Evolutionary conservation across 1,140 invertebrate genomes (phyloP), one percentile per base, ranked within the genome.

Genomic region (Drosophila bocki): DNA sequence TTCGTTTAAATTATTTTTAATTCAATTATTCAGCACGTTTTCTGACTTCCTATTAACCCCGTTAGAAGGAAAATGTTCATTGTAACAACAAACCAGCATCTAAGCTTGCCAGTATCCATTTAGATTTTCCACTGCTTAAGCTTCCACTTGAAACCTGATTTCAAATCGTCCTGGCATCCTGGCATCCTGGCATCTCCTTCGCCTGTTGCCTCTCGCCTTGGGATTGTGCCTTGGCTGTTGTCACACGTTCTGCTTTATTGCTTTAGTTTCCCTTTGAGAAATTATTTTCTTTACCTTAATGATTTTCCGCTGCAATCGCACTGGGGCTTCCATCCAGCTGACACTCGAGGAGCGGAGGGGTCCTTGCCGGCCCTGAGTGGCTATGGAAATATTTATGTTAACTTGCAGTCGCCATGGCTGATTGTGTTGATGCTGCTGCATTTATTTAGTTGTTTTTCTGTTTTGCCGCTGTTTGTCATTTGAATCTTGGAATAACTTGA

Each of bases 371-470:
- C 11, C 29, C 41, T 22, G 51, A 64, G 51, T 75, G 62, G 58
- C 75, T 60, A 48, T 61, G 60, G 41, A 80, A 81, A 77, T 85
- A 85, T 84, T 80, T 84, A 35, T 80, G 56, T 65, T 79, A 51
- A 41, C 82, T 82, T 54, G 65, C 45, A 37, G 61, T 81, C 78
- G 35, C n/a, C 65, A 29, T 9, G 50, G 63, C 15, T 59, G 69
- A 71, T 70, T 71, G 67, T 70, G 26, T 32, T 50, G 47, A 50
- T 69, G 65, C 37, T 53, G 45, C 33, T 63, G 54, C 41, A 50
- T 57, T 64, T 62, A 44, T 75, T 68, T 62, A 32, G 54, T 56
- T 80, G 19, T 62, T 62, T 44, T 54, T 47, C 39, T 54, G 51
- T 33, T 72, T 61, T 68, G 44, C 37, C 32, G 17, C 48, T 62